Evolutionary conservation across 2,113 vertebrate genomes (phyloP).

Genomic region (Gnathonemus echidnorhynchus): DNA sequence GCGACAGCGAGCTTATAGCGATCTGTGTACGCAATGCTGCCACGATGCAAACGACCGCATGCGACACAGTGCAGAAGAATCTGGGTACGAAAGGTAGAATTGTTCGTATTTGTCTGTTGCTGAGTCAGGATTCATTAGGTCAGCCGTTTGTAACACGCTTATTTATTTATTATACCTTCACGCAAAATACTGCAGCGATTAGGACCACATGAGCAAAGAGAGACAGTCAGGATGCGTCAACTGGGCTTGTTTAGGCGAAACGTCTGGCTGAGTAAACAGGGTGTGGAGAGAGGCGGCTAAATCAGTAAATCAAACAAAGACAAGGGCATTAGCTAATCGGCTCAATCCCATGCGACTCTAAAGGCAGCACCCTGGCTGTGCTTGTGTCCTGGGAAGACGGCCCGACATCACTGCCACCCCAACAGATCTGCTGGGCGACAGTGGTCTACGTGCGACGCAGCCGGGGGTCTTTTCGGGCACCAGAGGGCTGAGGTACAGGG

Average conservation of each 20-base stretch:
- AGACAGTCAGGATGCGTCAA: background rate
- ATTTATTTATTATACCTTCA: background rate
- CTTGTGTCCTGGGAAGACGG: background rate
- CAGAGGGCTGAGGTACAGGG: background rate
- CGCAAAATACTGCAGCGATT: background rate
- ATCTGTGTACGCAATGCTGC: background rate
- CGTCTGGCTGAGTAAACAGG: background rate
- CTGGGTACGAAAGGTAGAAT: background rate
- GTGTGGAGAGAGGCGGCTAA: background rate
- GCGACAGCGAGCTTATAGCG: background rate
- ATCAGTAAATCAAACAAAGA: background rate
- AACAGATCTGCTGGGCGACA: background rate
- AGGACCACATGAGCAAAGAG: background rate
- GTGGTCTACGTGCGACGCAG: background rate
- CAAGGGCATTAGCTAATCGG: background rate
- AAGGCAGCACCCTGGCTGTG: background rate
- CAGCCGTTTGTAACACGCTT: background rate
- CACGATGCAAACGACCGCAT: background rate
- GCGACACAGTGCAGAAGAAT: background rate
- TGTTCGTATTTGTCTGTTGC: background rate
- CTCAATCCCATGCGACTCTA: background rate
- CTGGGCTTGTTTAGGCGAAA: background rate
- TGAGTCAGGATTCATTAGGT: background rate
- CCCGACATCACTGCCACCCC: background rate
- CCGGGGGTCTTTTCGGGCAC: background rate